Percentiles rank a stretch among this genome's conserved stretches.
Conservation (phyloP, 2,113 vertebrate genomes). For the Zosterops lateralis region DNA sequence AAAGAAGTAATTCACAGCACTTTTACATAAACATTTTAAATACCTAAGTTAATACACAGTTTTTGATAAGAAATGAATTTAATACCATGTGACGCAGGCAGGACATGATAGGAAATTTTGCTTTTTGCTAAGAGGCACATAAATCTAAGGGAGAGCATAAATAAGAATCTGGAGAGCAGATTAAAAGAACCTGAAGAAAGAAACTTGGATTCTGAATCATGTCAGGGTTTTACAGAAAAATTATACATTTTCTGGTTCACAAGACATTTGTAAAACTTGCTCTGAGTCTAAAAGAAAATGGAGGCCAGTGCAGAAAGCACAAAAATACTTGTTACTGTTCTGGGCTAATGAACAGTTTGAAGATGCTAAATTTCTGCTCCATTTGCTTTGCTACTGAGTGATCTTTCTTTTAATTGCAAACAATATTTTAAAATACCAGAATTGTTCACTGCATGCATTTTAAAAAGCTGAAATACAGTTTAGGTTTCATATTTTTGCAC, state of each 20-base stretch:
- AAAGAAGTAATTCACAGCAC: slow-evolving; percentile 39
- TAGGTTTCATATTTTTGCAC: background rate
- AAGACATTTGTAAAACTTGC: background rate
- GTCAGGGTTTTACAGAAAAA: slow-evolving; percentile 11
- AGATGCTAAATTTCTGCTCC: background rate
- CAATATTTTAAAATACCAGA: background rate
- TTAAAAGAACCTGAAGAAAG: slow-evolving; percentile 28
- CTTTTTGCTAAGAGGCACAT: slow-evolving; percentile 14
- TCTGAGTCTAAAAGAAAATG: slow-evolving; percentile 2
- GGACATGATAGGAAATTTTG: slow-evolving; percentile 30
- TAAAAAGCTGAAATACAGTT: slow-evolving; percentile 5
- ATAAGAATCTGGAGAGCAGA: slow-evolving; percentile 28
- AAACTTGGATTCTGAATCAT: slow-evolving; percentile 32
- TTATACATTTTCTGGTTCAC: background rate
- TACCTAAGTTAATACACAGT: background rate
- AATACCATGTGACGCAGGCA: slow-evolving; percentile 18
- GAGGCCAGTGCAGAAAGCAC: background rate
- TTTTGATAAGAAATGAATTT: slow-evolving; percentile 44
- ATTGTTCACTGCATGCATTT: background rate
- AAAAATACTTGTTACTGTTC: background rate
- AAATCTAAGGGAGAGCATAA: slow-evolving; percentile 1
- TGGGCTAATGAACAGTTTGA: slow-evolving; percentile 10
- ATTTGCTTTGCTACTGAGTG: background rate
- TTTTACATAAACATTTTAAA: slow-evolving; percentile 55
- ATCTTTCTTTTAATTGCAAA: background rate